phyloP scores from a whole-genome alignment of 2,797 vertebrate species.

The Sarcophilus harrisii region DNA sequence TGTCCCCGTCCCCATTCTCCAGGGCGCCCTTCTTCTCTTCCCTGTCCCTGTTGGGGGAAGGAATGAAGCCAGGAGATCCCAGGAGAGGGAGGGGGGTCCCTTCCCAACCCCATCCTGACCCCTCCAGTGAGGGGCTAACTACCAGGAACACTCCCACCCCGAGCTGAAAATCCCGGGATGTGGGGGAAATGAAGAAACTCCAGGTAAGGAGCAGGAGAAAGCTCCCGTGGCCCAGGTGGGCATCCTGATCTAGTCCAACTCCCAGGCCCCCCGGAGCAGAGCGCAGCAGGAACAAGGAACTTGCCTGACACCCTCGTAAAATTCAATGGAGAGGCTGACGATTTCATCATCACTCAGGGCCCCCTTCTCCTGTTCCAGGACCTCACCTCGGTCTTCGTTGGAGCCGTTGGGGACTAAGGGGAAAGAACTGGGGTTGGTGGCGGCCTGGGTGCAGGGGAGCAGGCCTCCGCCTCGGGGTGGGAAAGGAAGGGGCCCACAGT shows the following conservation, averaged over 20 bases:
- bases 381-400: constrained; percentile 85
- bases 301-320: constrained; percentile 86
- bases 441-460: not conserved
- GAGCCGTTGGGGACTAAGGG: constrained; percentile 85
- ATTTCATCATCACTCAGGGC: constrained; percentile 86
- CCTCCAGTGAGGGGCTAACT: not conserved
- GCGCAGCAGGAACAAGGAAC: not conserved
- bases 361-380: constrained; percentile 83
- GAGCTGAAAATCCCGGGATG: not conserved
- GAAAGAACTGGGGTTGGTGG: constrained; percentile 5
- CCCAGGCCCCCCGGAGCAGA: not conserved
- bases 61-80: not conserved
- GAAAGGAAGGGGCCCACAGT: not conserved
- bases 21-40: constrained; percentile 82
- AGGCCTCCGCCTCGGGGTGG: not conserved
- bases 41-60: constrained; percentile 81
- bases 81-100: not conserved
- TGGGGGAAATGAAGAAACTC: not conserved
- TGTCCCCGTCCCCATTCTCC: constrained; percentile 85
- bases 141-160: not conserved
- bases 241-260: not conserved
- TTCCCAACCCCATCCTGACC: not conserved
- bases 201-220: not conserved
- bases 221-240: not conserved
- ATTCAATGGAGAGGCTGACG: constrained; percentile 90